Base-by-base conservation (phyloP, 2,888 invertebrate species). In the Hydrotaea diabolus region DNA sequence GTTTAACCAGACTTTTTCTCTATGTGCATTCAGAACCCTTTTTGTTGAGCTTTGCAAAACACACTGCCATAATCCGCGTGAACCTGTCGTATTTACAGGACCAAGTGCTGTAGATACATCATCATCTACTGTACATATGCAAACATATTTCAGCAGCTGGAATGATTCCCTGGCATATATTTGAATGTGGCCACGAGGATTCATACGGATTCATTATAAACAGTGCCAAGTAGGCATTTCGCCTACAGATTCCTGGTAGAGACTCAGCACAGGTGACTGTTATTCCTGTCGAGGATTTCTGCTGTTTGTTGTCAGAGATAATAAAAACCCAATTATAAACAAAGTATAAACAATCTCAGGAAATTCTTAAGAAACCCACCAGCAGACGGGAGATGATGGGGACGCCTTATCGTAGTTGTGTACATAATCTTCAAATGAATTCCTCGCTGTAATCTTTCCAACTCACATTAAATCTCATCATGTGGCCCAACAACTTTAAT, bases 381-480 rank as follows among this genome's bases (percentile, higher is more conserved):
- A n/a, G 31, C n/a, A 15, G 31, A 31, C 0, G 21, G 36, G 62
- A 17, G n/a, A 46, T 46, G 69, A 43, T n/a, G n/a, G n/a, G n/a
- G n/a, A 69, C 69, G 43, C 46, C 69, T 69, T 46, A 46, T 43
- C 69, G 43, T 13, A 46, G 46, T 46, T 69, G 69, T 69, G 46
- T 21, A 49, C 26, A 64, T 53, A 36, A 74, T 69, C 46, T 23
- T 73, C 19, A 69, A 59, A 81, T n/a, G 43, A 77, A 75, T 69
- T 82, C 21, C 17, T 26, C 4, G n/a, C 43, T 39, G 43, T 69
- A 13, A 31, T 69, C 69, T 43, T 26, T 43, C 23, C 17, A 77
- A 53, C 53, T 78, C 59, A 36, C 59, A 77, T 53, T 43, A 53
- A 82, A 82, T 53, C 43, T 59, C 39, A 82, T 76, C 62, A 64